These are phyloP conservation scores for Aelia acuminata DNA, from an alignment of 2,888 invertebrate genomes.

Conservation along the genomic window DNA sequence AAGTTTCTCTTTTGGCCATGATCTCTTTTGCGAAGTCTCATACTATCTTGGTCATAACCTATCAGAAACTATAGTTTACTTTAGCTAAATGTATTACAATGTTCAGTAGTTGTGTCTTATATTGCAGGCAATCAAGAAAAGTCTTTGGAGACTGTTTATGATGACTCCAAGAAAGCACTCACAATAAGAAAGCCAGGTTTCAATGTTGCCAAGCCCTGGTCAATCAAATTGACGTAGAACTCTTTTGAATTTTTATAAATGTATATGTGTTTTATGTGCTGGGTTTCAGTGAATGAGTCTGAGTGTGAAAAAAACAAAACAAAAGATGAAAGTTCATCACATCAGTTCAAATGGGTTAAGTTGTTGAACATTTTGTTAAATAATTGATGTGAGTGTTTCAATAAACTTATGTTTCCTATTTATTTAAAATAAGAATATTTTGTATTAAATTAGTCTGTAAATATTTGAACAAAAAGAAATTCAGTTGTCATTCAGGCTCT, in stretches of 20 bases:
- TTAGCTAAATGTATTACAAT: not conserved
- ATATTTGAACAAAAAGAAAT: not conserved
- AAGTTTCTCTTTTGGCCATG: too few species aligned
- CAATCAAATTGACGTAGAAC: slow-evolving; percentile 70
- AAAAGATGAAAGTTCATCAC: not conserved
- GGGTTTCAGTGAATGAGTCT: slow-evolving; percentile 2
- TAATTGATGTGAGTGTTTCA: slow-evolving; percentile 31
- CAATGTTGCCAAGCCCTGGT: slow-evolving; percentile 85
- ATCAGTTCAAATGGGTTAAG: slow-evolving; percentile 2
- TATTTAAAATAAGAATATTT: slow-evolving; percentile 45
- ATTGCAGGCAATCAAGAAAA: slow-evolving; percentile 74
- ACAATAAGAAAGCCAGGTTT: slow-evolving; percentile 89
- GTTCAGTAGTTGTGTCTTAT: slow-evolving; percentile 59
- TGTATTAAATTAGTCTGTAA: not conserved
- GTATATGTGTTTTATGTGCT: slow-evolving; percentile 7
- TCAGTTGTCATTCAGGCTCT: slow-evolving; percentile 67
- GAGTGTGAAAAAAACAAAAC: not conserved
- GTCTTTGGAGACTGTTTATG: slow-evolving; percentile 77
- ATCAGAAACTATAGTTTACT: not conserved
- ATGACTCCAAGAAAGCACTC: slow-evolving; percentile 77
- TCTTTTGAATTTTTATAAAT: not conserved
- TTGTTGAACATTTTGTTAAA: slow-evolving; percentile 41
- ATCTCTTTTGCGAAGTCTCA: too few species aligned
- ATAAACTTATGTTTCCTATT: slow-evolving; percentile 47
- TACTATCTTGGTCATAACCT: too few species aligned